Evolutionary conservation across 1,140 invertebrate genomes (phyloP).

Genomic region (Papilio polytes): DNA sequence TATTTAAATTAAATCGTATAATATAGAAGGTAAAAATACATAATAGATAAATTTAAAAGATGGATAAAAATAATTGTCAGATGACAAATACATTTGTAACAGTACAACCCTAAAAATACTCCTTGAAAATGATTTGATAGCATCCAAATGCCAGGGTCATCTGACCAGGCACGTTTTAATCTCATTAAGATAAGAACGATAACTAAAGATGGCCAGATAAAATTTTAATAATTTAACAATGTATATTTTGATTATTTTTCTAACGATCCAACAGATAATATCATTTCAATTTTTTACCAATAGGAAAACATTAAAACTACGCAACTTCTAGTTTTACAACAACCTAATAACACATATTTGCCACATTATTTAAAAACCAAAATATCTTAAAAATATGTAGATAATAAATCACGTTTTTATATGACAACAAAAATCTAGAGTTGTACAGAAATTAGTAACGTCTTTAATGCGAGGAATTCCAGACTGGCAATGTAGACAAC

Average conservation of each 20-base stretch:
- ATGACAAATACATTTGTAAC: not conserved
- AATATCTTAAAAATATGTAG: not conserved
- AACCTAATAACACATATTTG: not conserved
- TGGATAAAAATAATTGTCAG: not conserved
- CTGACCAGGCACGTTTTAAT: not conserved
- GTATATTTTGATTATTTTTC: constrained; percentile 16
- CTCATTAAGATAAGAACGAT: constrained; percentile 4
- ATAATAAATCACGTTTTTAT: not conserved
- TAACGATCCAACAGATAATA: not conserved
- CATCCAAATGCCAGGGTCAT: constrained; percentile 8
- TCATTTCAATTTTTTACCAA: not conserved
- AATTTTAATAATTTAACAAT: constrained; percentile 22
- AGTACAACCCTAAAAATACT: not conserved
- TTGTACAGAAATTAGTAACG: not conserved
- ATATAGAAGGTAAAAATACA: no score
- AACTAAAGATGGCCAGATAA: not conserved
- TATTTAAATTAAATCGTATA: no score
- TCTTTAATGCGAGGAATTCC: not conserved
- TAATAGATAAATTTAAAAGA: no score
- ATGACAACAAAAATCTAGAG: not conserved
- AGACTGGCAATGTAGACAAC: constrained; percentile 2
- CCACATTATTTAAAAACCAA: not conserved
- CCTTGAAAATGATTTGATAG: constrained; percentile 9
- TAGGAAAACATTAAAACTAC: constrained; percentile 13
- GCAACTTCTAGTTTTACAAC: constrained; percentile 4